Percentiles rank a stretch among this genome's conserved stretches.
phyloP scores from a whole-genome alignment of 2,888 invertebrate genomes.

The Archips crataeganus region DNA sequence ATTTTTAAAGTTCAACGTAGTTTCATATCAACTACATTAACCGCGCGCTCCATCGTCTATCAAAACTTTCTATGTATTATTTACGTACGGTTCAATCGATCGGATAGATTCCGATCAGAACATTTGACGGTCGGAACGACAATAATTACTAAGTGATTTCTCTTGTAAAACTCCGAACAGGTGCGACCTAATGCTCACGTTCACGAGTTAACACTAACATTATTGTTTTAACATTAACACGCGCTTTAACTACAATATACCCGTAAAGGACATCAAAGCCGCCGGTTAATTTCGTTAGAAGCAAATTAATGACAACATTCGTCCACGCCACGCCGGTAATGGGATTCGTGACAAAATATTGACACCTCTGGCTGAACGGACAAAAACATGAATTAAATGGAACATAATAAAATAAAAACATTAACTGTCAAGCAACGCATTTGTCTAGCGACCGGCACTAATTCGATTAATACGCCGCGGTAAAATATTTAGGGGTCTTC shows the following conservation, averaged over 20 bases:
- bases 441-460: constrained; percentile 78
- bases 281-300: constrained; percentile 77
- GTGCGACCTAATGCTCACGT: constrained; percentile 48
- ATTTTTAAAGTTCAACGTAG: neutral
- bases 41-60: neutral
- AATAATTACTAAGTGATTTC: constrained; percentile 34
- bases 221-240: constrained; percentile 64
- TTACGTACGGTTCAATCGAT: constrained; percentile 10
- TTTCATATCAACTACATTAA: neutral
- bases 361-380: constrained; percentile 67
- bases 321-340: constrained; percentile 74
- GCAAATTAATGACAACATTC: constrained; percentile 81
- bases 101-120: constrained; percentile 19
- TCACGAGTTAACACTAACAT: constrained; percentile 57
- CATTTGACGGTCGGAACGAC: constrained; percentile 4
- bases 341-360: constrained; percentile 85
- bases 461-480: constrained; percentile 69
- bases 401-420: constrained; percentile 67
- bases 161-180: constrained; percentile 28
- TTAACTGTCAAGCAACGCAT: constrained; percentile 71
- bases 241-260: constrained; percentile 45
- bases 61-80: neutral
- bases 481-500: constrained; percentile 62
- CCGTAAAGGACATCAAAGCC: constrained; percentile 74
- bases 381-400: constrained; percentile 76